Conservation (phyloP, 2,888 invertebrate genomes). For the Andricus curvator region DNA sequence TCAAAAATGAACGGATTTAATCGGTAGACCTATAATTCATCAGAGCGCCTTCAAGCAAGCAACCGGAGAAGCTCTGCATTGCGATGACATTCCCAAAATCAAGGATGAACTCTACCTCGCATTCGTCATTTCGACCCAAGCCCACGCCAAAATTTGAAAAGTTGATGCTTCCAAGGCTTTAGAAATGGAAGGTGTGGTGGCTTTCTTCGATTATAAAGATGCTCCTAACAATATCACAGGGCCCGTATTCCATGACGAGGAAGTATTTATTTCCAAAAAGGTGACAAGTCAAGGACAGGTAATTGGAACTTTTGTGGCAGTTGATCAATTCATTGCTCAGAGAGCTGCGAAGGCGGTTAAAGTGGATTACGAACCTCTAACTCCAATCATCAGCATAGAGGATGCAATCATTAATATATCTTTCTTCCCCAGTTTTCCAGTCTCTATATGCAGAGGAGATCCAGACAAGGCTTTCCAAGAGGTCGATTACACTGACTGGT, state of each 20-base stretch:
- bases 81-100: slow-evolving; percentile 90
- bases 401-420: slow-evolving; percentile 90
- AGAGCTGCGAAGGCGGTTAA: slow-evolving; percentile 89
- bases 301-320: slow-evolving; percentile 89
- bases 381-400: slow-evolving; percentile 86
- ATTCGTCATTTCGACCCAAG: slow-evolving; percentile 88
- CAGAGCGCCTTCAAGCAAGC: slow-evolving; percentile 92
- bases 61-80: slow-evolving; percentile 94
- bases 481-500: slow-evolving; percentile 88
- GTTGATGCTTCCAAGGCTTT: slow-evolving; percentile 89
- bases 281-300: slow-evolving; percentile 89
- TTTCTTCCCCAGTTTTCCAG: slow-evolving; percentile 83
- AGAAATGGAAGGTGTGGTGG: slow-evolving; percentile 88
- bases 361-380: slow-evolving; percentile 89
- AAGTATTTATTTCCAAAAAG: slow-evolving; percentile 88
- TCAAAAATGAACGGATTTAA: slow-evolving; percentile 84
- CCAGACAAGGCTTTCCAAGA: slow-evolving; percentile 84
- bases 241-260: slow-evolving; percentile 88
- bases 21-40: slow-evolving; percentile 91
- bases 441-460: slow-evolving; percentile 84
- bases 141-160: slow-evolving; percentile 89
- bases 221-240: slow-evolving; percentile 86
- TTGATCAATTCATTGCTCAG: slow-evolving; percentile 89
- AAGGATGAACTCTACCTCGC: slow-evolving; percentile 90
- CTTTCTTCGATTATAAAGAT: slow-evolving; percentile 89